Conservation (phyloP, 2,113 vertebrate species). For the Leptodactylus fuscus region DNA sequence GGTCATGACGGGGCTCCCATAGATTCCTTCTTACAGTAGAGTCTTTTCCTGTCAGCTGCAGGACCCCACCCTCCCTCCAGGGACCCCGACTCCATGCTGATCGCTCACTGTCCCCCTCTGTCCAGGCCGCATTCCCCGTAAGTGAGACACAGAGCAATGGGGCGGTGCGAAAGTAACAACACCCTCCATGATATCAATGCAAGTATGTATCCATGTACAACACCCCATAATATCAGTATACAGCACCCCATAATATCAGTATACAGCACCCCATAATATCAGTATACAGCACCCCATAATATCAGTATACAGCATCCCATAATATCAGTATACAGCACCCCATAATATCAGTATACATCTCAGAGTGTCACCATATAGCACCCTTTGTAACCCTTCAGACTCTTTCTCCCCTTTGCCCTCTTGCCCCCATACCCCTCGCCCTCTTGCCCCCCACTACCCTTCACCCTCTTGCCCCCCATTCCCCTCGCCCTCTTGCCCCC, state of each 20-base stretch:
- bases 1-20: not conserved
- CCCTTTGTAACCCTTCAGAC: too few relatives aligned
- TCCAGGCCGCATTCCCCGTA: not conserved
- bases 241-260: not conserved
- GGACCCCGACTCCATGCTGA: not conserved
- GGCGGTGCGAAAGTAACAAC: not conserved
- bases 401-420: too few relatives aligned
- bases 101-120: not conserved
- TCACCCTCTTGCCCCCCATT: not conserved
- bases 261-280: not conserved
- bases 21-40: not conserved
- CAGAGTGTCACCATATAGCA: too few relatives aligned
- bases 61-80: not conserved
- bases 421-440: not conserved
- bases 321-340: not conserved
- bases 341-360: not conserved
- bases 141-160: not conserved
- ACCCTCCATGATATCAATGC: not conserved
- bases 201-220: not conserved
- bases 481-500: too few relatives aligned
- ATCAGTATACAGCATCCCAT: not conserved
- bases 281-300: not conserved
- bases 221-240: not conserved
- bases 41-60: constrained; percentile 5
- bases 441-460: not conserved